Conservation (phyloP, 2,888 invertebrate genomes). For the Cyclophora albipunctata region DNA sequence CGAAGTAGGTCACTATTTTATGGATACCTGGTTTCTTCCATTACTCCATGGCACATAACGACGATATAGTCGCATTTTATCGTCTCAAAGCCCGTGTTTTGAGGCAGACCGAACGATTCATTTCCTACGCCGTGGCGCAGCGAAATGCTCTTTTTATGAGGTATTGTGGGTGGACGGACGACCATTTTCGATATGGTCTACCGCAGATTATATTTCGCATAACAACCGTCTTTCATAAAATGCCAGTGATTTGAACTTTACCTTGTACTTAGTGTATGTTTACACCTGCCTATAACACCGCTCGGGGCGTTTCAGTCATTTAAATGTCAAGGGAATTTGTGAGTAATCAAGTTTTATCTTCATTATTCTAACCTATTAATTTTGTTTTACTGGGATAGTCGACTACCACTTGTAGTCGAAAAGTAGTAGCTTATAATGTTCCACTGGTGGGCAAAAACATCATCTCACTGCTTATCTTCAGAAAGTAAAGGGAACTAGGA, state of each 20-base stretch:
- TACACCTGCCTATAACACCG: conserved; percentile 4
- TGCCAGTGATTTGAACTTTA: conserved; percentile 25
- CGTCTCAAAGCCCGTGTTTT: no score
- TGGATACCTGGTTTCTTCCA: no score
- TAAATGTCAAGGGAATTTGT: conserved; percentile 32
- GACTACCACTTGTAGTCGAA: no score
- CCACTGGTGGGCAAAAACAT: no score
- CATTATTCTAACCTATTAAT: not conserved
- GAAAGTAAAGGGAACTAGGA: no score
- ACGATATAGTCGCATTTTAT: no score
- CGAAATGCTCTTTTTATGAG: conserved; percentile 30
- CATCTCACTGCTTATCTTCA: no score
- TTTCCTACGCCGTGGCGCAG: conserved; percentile 10
- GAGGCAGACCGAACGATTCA: no score
- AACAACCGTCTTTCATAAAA: conserved; percentile 18
- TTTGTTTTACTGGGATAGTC: no score
- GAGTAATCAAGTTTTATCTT: not conserved
- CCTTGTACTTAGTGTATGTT: conserved; percentile 1
- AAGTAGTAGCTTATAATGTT: no score
- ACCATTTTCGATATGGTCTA: conserved; percentile 8
- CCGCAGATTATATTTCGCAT: conserved; percentile 3
- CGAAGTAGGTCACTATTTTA: no score
- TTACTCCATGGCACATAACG: no score
- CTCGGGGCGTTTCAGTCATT: conserved; percentile 2
- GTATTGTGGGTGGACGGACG: conserved; percentile 18